Base-by-base conservation (phyloP, 2,113 vertebrate species). In the Symphodus melops region DNA sequence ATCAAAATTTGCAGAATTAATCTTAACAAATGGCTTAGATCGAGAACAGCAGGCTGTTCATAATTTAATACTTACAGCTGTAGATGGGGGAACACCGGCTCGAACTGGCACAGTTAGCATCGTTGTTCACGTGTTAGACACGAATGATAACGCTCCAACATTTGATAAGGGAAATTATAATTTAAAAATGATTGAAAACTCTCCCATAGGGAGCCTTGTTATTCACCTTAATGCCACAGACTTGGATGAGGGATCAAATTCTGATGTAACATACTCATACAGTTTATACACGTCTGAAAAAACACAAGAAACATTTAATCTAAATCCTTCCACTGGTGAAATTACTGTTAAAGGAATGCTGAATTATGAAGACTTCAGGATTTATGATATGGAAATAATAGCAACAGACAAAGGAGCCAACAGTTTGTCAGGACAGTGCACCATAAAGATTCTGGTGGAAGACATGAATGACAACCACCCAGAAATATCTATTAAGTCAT, bases 401-500 rank as follows among this genome's bases (percentile, higher is more conserved):
- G 86, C 94, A 19, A 74, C 44, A 11, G 84, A 96, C 5, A 93
- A 90, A 62, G 94, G 91, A 72, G 82, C 3, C 6, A 84, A 66
- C 28, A 20, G 67, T 28, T 51, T 94, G 20, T 91, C 90, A 2
- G 78, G 75, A 0, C 92, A 95, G 48, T 94, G 94, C 36, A 94
- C 62, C 62, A 17, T 84, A 3, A 87, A 90, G 4, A 78, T 95
- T 46, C 87, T 88, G 14, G 86, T 96, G 41, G 86, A 25, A 5
- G 95, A 96, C 8, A 77, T 93, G 86, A 94, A 94, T 75, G 93
- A 94, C 4, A 94, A 94, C 8, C 88, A 93, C 16, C 93, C 93
- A 8, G 92, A 95, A 68, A 78, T 96, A 19, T 92, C 90, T 0
- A 89, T 96, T 2, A 94, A 94, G 63, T 96, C 95, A 7, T 87